Percentiles rank a stretch among this genome's conserved stretches.
These are phyloP conservation scores for Serripes groenlandicus DNA, from an alignment of 2,888 invertebrate species.

Conservation along the genomic window DNA sequence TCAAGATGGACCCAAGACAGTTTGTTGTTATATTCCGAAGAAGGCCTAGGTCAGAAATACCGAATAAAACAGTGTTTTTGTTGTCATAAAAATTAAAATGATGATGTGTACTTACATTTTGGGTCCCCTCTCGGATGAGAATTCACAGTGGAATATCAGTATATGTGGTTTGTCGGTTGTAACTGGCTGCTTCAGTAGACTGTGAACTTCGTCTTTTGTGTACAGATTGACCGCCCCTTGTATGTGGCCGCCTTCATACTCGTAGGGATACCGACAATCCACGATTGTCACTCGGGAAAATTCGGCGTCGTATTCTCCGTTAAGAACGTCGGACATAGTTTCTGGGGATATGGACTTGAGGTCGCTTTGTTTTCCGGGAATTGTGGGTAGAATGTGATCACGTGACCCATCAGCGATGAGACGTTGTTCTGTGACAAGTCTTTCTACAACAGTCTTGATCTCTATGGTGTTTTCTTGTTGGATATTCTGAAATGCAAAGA, in stretches of 20 bases:
- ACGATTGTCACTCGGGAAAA: slow-evolving; percentile 42
- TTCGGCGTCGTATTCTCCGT: slow-evolving; percentile 38
- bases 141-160: slow-evolving; percentile 68
- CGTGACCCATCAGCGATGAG: slow-evolving; percentile 60
- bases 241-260: slow-evolving; percentile 58
- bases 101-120: slow-evolving; percentile 50
- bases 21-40: too few species aligned
- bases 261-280: slow-evolving; percentile 61
- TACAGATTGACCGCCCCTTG: slow-evolving; percentile 55
- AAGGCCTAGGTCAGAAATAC: too few species aligned
- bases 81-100: too few species aligned
- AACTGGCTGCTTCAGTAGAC: slow-evolving; percentile 30
- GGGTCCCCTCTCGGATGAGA: slow-evolving; percentile 65
- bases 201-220: slow-evolving; percentile 54
- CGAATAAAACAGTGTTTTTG: too few species aligned
- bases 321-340: slow-evolving; percentile 59
- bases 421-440: slow-evolving; percentile 37
- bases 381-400: slow-evolving; percentile 75
- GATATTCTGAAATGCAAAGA: background rate
- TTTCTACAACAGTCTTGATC: slow-evolving; percentile 59
- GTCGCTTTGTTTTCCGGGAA: slow-evolving; percentile 77
- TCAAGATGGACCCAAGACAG: too few species aligned
- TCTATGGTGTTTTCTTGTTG: background rate
- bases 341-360: slow-evolving; percentile 78
- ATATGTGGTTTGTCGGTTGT: slow-evolving; percentile 54